phyloP scores from a whole-genome alignment of 92 coral and sea anemone genomes.

The Siderastrea radians region DNA sequence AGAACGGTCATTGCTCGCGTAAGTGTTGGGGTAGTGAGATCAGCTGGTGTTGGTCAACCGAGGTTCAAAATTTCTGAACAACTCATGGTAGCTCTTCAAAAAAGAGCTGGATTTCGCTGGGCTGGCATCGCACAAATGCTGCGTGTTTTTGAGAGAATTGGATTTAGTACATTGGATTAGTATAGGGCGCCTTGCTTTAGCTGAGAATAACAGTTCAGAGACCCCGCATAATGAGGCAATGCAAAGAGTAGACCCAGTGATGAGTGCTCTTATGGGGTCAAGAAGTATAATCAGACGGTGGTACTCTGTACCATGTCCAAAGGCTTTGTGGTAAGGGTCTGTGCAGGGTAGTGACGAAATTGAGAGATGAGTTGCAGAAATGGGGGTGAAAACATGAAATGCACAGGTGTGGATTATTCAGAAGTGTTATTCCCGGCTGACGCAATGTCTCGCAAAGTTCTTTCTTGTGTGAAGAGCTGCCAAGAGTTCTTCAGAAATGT shows the following conservation, averaged over 20 bases:
- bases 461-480: no score
- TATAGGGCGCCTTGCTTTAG: constrained; percentile 20
- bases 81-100: background rate
- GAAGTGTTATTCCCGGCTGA: no score
- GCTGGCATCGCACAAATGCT: background rate
- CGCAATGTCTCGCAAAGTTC: no score
- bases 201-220: constrained; percentile 18
- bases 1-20: no score
- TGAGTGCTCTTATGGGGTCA: constrained; percentile 20
- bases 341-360: background rate
- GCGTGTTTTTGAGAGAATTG: background rate
- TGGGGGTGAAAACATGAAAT: no score
- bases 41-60: background rate
- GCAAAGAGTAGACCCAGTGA: constrained; percentile 39
- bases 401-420: no score
- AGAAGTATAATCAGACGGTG: constrained; percentile 16
- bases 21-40: no score
- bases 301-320: constrained; percentile 40
- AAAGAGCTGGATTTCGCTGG: background rate
- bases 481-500: background rate
- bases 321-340: constrained; percentile 38
- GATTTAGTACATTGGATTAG: background rate
- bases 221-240: constrained; percentile 9
- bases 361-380: no score
- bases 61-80: background rate